Conservation (phyloP, 2,113 vertebrate genomes). For the Cyphomyrus discorhynchus region DNA sequence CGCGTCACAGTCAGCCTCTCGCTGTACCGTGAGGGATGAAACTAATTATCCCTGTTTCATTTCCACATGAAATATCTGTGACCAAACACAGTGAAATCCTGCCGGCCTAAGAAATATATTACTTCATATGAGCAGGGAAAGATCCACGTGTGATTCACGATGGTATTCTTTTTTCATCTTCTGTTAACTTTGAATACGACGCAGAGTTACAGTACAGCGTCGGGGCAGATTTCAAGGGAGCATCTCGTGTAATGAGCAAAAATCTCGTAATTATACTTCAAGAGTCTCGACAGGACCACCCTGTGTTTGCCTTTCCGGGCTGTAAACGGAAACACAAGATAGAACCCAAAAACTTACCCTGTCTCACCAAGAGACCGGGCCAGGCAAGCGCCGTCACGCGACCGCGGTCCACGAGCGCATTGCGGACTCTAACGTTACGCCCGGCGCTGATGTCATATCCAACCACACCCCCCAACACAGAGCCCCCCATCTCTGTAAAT, state of each 20-base stretch:
- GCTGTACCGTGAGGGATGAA: background rate
- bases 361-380: background rate
- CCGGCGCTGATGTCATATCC: slow-evolving; percentile 24
- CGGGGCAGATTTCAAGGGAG: background rate
- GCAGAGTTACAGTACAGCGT: background rate
- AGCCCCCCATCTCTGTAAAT: slow-evolving; percentile 23
- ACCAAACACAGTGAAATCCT: background rate
- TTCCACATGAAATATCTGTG: slow-evolving; percentile 1
- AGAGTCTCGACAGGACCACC: background rate
- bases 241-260: background rate
- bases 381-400: background rate
- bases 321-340: background rate
- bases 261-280: background rate
- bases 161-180: background rate
- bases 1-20: background rate
- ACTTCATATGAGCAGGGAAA: background rate
- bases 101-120: background rate
- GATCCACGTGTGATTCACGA: background rate
- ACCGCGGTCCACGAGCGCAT: background rate
- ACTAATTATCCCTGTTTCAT: background rate
- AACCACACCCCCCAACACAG: slow-evolving; percentile 15
- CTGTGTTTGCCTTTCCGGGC: background rate
- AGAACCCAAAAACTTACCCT: background rate
- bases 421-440: background rate
- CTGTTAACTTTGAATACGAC: background rate